A percentile compares a stretch with the other conserved stretches of the same genome.
Conservation (phyloP, 2,797 vertebrate genomes). For the Menidia menidia region DNA sequence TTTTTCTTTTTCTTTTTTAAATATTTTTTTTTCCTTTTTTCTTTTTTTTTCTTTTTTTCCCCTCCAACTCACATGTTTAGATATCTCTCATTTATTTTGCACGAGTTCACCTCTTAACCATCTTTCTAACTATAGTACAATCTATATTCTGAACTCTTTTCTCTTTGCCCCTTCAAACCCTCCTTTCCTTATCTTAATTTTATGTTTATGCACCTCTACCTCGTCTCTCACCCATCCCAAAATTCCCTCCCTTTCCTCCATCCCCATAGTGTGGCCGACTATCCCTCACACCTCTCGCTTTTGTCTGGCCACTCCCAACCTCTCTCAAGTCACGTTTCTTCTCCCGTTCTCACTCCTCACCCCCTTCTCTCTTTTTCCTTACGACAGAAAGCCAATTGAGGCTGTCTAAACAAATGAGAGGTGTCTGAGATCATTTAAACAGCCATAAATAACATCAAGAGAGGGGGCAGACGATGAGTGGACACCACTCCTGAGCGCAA, state of each 20-base stretch:
- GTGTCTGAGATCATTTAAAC: constrained; percentile 78
- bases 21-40: too few relatives aligned
- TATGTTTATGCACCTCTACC: not conserved
- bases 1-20: not conserved
- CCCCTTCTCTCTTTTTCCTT: constrained; percentile 42
- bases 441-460: constrained; percentile 78
- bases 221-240: constrained; percentile 4
- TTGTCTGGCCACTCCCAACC: constrained; percentile 26
- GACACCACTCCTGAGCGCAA: constrained; percentile 48
- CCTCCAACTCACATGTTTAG: too few relatives aligned
- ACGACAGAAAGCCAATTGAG: constrained; percentile 76
- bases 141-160: constrained; percentile 10
- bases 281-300: constrained; percentile 27
- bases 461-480: constrained; percentile 65
- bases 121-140: constrained; percentile 22
- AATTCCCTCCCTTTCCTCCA: constrained; percentile 13
- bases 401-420: constrained; percentile 79
- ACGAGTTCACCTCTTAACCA: constrained; percentile 3
- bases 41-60: too few relatives aligned
- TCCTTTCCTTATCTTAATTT: constrained; percentile 27
- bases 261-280: constrained; percentile 17
- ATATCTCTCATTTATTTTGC: constrained; percentile 15
- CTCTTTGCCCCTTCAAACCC: constrained; percentile 20
- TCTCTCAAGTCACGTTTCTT: constrained; percentile 10
- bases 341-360: constrained; percentile 22